Percentiles rank a stretch among this genome's conserved stretches.
These are phyloP conservation scores for Cheilosia impressa DNA, from an alignment of 2,888 invertebrate genomes.

Conservation along the genomic window DNA sequence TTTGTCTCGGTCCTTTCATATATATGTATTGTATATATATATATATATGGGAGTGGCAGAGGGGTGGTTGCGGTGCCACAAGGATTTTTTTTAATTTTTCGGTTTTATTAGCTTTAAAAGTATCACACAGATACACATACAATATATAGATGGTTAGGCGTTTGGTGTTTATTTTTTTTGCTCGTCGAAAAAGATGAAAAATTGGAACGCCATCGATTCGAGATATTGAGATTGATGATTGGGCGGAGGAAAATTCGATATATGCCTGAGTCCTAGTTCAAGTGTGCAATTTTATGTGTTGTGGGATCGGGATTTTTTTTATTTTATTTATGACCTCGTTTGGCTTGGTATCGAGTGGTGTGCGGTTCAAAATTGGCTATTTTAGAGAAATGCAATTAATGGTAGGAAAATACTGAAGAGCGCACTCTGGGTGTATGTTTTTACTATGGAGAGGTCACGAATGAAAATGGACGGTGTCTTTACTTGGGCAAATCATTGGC, in stretches of 20 bases:
- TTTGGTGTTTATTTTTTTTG: slow-evolving; percentile 12
- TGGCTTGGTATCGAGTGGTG: slow-evolving; percentile 43
- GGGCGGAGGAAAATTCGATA: slow-evolving; percentile 27
- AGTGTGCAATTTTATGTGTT: slow-evolving; percentile 55
- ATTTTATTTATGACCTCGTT: slow-evolving; percentile 67
- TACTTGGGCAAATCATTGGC: slow-evolving; percentile 1
- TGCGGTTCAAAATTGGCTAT: slow-evolving; percentile 34
- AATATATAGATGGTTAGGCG: slow-evolving; percentile 23
- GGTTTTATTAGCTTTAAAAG: slow-evolving; percentile 72
- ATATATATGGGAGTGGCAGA: not conserved
- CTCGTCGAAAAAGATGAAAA: slow-evolving; percentile 61
- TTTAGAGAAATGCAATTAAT: slow-evolving; percentile 62
- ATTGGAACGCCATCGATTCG: slow-evolving; percentile 72
- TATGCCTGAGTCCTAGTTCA: slow-evolving; percentile 45
- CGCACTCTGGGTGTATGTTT: slow-evolving; percentile 29
- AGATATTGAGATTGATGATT: slow-evolving; percentile 74
- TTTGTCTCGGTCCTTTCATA: slow-evolving; percentile 66
- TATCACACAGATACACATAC: slow-evolving; percentile 41
- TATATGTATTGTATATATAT: not conserved
- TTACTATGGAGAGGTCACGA: slow-evolving; percentile 4
- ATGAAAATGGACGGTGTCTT: not conserved
- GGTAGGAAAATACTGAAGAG: slow-evolving; percentile 15
- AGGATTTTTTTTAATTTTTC: slow-evolving; percentile 42
- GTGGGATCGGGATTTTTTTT: slow-evolving; percentile 2
- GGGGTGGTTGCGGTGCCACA: slow-evolving; percentile 8